Percentiles rank a stretch among this genome's conserved stretches.
Conservation (phyloP, 2,113 vertebrate genomes). For the Isurus oxyrinchus region DNA sequence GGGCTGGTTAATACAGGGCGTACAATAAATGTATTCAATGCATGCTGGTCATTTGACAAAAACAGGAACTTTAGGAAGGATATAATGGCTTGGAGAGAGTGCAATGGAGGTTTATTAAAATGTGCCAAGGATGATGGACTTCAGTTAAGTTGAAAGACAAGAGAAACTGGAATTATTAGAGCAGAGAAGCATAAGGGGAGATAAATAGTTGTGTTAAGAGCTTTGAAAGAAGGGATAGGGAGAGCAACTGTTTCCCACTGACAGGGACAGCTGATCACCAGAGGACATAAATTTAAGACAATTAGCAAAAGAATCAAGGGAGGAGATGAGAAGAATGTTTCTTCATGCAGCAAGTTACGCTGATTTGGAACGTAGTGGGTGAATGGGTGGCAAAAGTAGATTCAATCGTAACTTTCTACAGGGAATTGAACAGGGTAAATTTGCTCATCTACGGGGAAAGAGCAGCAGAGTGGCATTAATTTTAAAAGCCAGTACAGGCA, state of each 20-base stretch:
- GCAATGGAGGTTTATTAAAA: neutral
- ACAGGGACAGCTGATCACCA: neutral
- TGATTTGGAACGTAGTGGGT: neutral
- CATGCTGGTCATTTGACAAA: neutral
- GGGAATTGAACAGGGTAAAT: neutral
- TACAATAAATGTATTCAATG: neutral
- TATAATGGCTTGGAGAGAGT: neutral
- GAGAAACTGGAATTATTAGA: neutral
- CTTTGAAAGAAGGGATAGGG: neutral
- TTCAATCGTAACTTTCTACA: neutral
- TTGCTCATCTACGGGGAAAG: neutral
- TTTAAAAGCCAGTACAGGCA: neutral
- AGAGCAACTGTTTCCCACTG: neutral
- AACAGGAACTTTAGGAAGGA: neutral
- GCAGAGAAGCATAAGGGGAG: neutral
- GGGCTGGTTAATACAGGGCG: neutral
- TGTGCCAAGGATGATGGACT: neutral
- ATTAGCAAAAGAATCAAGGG: neutral
- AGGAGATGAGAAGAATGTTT: neutral
- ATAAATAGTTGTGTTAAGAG: neutral
- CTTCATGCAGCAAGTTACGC: neutral
- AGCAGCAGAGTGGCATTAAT: neutral
- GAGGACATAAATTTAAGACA: neutral
- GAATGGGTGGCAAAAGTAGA: neutral
- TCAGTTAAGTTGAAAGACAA: neutral